These are phyloP conservation scores for Kryptopterus vitreolus DNA, from an alignment of 2,797 vertebrate genomes.

Conservation along the genomic window DNA sequence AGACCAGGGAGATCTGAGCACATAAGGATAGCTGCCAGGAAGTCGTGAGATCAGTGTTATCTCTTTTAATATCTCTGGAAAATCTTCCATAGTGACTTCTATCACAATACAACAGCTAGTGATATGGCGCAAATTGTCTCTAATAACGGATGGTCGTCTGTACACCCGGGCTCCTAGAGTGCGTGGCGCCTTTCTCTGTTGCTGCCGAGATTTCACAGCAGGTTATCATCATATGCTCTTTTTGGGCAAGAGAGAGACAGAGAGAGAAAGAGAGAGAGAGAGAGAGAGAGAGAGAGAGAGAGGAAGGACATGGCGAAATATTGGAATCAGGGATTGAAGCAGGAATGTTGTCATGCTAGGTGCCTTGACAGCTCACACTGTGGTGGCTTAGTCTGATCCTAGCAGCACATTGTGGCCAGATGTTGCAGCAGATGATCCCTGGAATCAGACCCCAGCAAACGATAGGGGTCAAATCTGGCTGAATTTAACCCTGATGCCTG, in stretches of 20 bases:
- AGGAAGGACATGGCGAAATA: slow-evolving; percentile 11
- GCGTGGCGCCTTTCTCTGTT: slow-evolving; percentile 23
- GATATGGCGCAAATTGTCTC: background rate
- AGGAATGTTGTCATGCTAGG: slow-evolving; percentile 32
- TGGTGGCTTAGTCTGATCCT: slow-evolving; percentile 31
- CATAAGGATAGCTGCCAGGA: background rate
- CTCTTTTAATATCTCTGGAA: background rate
- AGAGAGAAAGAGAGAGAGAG: slow-evolving; percentile 2
- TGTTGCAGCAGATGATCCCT: slow-evolving; percentile 40
- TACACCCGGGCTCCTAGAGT: slow-evolving; percentile 13
- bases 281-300: slow-evolving; percentile 10
- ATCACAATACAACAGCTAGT: background rate
- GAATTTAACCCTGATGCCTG: slow-evolving; percentile 32
- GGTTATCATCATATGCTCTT: slow-evolving; percentile 39
- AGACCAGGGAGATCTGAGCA: background rate
- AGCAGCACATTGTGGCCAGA: slow-evolving; percentile 47
- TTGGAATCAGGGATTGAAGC: background rate
- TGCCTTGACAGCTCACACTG: slow-evolving; percentile 35
- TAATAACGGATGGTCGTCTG: slow-evolving; percentile 7
- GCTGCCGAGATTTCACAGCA: slow-evolving; percentile 24
- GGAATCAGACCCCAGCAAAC: slow-evolving; percentile 21
- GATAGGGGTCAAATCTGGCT: slow-evolving; percentile 31
- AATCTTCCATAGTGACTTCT: background rate
- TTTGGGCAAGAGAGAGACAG: background rate
- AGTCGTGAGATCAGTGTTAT: background rate